Evolutionary conservation across 2,113 vertebrate genomes (phyloP), one percentile per base, ranked within the genome.

Genomic region (Coturnix japonica): DNA sequence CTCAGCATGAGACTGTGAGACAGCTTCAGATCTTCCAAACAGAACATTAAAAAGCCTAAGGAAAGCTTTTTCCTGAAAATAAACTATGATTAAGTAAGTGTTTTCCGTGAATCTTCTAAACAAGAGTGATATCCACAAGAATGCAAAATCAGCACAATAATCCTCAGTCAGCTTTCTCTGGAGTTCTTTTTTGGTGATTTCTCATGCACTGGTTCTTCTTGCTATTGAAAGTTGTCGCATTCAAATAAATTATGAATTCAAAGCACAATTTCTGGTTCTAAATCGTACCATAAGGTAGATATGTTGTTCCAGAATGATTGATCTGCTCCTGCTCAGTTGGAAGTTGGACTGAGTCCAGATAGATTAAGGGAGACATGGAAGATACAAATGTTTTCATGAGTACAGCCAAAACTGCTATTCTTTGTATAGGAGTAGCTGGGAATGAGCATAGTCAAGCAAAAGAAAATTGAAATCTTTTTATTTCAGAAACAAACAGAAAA

Each of bases 21-120:
- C 59, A 93, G 25, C 74, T 95, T 95, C 87, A 95, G 92, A 93
- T 79, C 15, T 72, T 94, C 28, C 69, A 77, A 85, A 91, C 0
- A 2, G 47, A 85, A 79, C 72, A 87, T 81, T 82, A 39, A 78
- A 85, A 94, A 78, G n/a, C 7, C 41, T 85, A 20, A 77, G 56
- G 44, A 87, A 83, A 78, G 7, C 9, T 54, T 82, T 82, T 92
- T 31, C 51, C 43, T 3, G 2, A 81, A 95, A 92, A 69, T 43
- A 84, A 80, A 79, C 41, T 80, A 60, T 85, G 75, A 73, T 91
- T 11, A 59, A 81, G 37, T 11, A 59, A 81, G 37, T 7, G 31
- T 7, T 76, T 73, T 46, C 43, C 6, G 37, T 73, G 56, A 54
- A 59, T 87, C 46, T 89, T 92, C 66, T 79, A 37, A 46, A 73